Evolutionary conservation across 2,113 vertebrate species (phyloP), one percentile per base, ranked within the genome.

Genomic region (Podarcis muralis): DNA sequence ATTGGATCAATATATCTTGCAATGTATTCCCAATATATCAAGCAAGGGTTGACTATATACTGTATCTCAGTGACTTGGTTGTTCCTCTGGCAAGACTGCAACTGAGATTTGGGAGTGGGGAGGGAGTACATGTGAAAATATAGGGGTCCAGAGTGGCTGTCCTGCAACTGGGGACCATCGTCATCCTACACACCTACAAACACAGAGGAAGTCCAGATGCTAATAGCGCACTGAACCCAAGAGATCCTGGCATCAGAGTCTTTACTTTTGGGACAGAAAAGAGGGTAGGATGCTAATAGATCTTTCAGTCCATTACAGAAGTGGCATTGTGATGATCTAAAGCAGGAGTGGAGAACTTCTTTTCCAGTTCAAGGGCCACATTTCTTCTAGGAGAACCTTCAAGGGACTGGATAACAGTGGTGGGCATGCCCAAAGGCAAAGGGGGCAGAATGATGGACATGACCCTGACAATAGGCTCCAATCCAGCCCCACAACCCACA

Each of bases 1-100:
- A 43, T 22, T 83, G 74, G 87, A 66, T 87, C 84, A 69, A 11
- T 89, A 86, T 30, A 57, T 89, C 76, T 78, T 88, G 66, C 88
- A 92, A 93, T 88, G 72, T 90, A 86, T 82, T 93, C 77, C 89
- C 91, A 92, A 79, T 94, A 80, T 30, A 89, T 25, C 35, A 68
- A 82, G 85, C 83, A 90, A 92, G 84, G 93, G 81, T 85, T 79
- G 89, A 69, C 81, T 87, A 82, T 88, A 90, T 65, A 91, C 18
- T 91, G 88, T 32, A 93, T 93, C 74, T 90, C 82, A 20, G 5
- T 90, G 66, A 75, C 83, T 93, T 53, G 48, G 48, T 93, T 93
- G 90, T 92, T 83, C 18, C 53, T 91, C 62, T 88, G 89, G 48
- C 77, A 75, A 30, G 53, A 53, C 6, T 53, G 78, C 78, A 68